Evolutionary conservation across 2,113 vertebrate species (phyloP), one percentile per base, ranked within the genome.

Genomic region (Otus sunia): DNA sequence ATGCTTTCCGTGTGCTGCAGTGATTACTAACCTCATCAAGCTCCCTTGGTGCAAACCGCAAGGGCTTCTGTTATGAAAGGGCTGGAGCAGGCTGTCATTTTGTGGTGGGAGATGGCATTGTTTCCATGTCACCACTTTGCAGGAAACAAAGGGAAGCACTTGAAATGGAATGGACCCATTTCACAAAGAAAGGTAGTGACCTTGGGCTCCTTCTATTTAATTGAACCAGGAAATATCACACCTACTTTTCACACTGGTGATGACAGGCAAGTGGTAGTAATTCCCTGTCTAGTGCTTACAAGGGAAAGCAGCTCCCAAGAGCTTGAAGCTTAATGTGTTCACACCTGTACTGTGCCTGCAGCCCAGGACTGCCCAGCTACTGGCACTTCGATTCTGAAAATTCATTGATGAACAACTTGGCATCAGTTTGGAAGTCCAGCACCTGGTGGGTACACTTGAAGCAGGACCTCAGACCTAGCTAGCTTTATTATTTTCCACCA

Each of bases 1-100:
- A 91, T 58, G 7, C 89, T 94, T 96, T 88, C 92, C 37, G 23
- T 94, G 94, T 97, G 96, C 97, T 90, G 82, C 59, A 78, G 94
- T 97, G 90, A 92, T 58, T 86, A 45, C 95, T 95, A 97, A 96
- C 94, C 95, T 97, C 97, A 98, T 97, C 93, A 95, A 88, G 88
- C 90, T 95, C 62, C 95, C 94, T 85, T 83, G 94, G 88, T 93
- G 86, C 89, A 95, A 88, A 93, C 91, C 96, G 97, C 86, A 49
- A 94, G 95, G 95, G 92, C 88, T 94, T 95, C 60, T 79, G 93
- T 95, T 97, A 58, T 22, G 88, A 96, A 97, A 96, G 91, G 88
- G 90, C 96, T 96, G 45, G 82, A 97, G 95, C 78, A 95, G 91
- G 81, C 90, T 97, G 96, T 96, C 96, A 96, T 91, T 97, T 97